phyloP scores from a whole-genome alignment of 2,113 vertebrate genomes.

The Martes martes region DNA sequence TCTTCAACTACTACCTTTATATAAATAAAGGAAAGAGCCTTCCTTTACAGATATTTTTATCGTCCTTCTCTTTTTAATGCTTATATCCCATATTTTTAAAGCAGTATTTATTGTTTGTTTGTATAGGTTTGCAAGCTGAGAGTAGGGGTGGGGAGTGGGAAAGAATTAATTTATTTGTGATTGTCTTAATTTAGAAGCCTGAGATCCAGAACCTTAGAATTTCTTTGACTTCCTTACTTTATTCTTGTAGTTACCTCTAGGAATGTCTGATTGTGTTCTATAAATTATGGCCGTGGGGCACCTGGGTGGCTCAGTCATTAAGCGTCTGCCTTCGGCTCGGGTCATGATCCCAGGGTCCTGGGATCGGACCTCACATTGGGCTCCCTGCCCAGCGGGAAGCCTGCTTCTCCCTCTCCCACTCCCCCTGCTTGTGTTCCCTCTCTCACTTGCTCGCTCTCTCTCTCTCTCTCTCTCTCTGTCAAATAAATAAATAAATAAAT shows the following conservation, averaged over 20 bases:
- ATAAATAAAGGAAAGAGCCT: background rate
- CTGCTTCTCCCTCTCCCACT: no score
- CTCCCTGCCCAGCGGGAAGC: no score
- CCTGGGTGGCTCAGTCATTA: no score
- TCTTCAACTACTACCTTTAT: background rate
- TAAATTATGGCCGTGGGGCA: background rate
- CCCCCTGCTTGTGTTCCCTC: no score
- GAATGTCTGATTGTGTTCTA: background rate
- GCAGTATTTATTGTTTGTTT: background rate
- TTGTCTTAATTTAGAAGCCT: constrained; percentile 13
- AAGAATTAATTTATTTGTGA: background rate
- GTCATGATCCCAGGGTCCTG: no score
- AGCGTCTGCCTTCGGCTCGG: no score
- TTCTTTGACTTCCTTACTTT: constrained; percentile 12
- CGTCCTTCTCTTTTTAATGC: background rate
- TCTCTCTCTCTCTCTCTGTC: no score
- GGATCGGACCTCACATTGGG: no score
- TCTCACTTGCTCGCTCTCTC: no score
- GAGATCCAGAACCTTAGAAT: background rate
- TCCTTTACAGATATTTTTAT: background rate
- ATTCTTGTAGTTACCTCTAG: background rate
- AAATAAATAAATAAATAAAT: no score
- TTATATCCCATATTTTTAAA: background rate
- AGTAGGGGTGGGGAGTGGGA: background rate
- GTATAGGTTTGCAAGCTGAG: background rate